A percentile compares a stretch with the other conserved stretches of the same genome.
phyloP scores from a whole-genome alignment of 2,113 vertebrate genomes.

The Tragelaphus buxtoni region DNA sequence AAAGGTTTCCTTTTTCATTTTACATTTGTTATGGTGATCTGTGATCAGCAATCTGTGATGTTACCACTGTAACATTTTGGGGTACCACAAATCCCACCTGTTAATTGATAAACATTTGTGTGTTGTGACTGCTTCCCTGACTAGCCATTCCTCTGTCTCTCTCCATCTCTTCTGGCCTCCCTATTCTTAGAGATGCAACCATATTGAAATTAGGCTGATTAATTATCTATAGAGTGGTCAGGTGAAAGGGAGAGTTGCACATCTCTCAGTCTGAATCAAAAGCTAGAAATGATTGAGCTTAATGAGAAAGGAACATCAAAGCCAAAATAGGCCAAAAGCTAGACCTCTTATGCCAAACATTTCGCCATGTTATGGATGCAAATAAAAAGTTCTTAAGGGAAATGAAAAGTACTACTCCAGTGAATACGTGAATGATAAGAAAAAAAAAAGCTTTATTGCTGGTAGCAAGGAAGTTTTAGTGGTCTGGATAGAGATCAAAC shows the following conservation, averaged over 20 bases:
- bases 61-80: not conserved
- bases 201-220: not conserved
- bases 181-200: not conserved
- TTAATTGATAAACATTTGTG: not conserved
- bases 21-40: not conserved
- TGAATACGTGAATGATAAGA: not conserved
- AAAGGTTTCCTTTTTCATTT: not conserved
- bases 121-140: not conserved
- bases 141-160: not conserved
- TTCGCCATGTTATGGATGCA: not conserved
- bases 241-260: not conserved
- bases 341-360: not conserved
- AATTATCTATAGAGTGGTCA: not conserved
- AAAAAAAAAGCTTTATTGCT: not conserved
- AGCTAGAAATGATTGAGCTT: not conserved
- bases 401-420: not conserved
- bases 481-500: not conserved
- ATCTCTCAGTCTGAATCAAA: not conserved
- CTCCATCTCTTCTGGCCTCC: not conserved
- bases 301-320: not conserved
- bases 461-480: not conserved
- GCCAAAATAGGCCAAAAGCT: not conserved
- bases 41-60: not conserved
- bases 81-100: not conserved
- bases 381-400: not conserved